Evolutionary conservation across 2,888 invertebrate genomes (phyloP).

Genomic region (Eumerus sabulonum): DNA sequence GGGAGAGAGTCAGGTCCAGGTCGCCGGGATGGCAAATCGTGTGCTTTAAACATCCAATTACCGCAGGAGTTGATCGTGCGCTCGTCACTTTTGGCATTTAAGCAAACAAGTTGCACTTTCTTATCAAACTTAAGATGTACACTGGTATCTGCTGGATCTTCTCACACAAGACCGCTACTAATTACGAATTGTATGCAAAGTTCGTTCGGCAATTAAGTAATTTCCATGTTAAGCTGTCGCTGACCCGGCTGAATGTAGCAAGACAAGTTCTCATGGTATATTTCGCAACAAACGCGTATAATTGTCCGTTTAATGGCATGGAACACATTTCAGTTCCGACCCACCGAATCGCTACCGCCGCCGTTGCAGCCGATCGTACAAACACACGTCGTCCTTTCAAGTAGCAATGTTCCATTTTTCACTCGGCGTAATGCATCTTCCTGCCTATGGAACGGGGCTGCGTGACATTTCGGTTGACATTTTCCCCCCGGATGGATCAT

Average conservation of each 20-base stretch:
- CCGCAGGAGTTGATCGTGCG: not conserved
- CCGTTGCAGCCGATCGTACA: too few relatives aligned
- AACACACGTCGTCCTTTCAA: constrained; percentile 15
- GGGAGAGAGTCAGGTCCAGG: constrained; percentile 58
- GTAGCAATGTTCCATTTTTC: constrained; percentile 24
- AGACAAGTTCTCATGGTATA: constrained; percentile 51
- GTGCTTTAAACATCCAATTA: constrained; percentile 16
- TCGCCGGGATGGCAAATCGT: constrained; percentile 24
- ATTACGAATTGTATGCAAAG: too few relatives aligned
- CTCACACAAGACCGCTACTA: too few relatives aligned
- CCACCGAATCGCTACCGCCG: constrained; percentile 9
- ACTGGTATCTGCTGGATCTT: too few relatives aligned
- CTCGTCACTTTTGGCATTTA: too few relatives aligned
- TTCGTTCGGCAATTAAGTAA: constrained; percentile 45
- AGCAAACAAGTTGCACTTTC: too few relatives aligned
- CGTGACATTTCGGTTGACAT: constrained; percentile 64
- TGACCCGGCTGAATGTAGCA: constrained; percentile 13
- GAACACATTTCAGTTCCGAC: constrained; percentile 41
- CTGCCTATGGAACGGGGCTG: constrained; percentile 50
- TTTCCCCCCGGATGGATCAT: constrained; percentile 43
- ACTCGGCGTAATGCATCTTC: constrained; percentile 35
- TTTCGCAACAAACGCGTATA: constrained; percentile 51
- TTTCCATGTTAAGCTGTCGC: constrained; percentile 35
- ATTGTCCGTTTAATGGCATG: constrained; percentile 60
- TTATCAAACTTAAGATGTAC: too few relatives aligned